These are phyloP conservation scores for Leptoclinus maculatus DNA, from an alignment of 2,797 vertebrate species.

Conservation along the genomic window DNA sequence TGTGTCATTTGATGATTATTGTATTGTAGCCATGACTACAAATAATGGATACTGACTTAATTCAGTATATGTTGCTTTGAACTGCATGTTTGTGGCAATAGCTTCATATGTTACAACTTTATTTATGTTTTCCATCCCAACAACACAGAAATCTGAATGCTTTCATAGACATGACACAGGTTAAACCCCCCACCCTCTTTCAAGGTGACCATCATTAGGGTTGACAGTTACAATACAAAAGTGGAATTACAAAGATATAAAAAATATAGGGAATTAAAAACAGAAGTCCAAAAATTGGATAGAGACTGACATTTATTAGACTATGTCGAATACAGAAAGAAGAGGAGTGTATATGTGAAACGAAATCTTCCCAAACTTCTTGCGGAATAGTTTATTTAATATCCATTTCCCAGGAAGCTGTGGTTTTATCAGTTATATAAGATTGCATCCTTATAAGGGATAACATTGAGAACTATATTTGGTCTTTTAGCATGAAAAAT, in stretches of 20 bases:
- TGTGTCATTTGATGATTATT: neutral
- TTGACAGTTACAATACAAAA: neutral
- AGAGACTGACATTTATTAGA: neutral
- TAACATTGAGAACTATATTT: too few relatives aligned
- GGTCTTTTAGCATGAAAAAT: too few relatives aligned
- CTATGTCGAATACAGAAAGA: neutral
- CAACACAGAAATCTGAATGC: neutral
- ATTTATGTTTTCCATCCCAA: neutral
- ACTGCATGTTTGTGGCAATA: neutral
- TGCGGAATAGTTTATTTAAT: too few relatives aligned
- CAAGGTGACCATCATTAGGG: neutral
- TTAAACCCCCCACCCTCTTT: neutral
- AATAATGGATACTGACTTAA: neutral
- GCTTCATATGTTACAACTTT: neutral
- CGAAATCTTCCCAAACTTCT: too few relatives aligned
- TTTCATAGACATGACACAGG: neutral
- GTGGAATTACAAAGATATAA: neutral
- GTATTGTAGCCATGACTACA: neutral
- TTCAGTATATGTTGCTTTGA: neutral
- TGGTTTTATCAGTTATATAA: too few relatives aligned
- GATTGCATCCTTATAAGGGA: too few relatives aligned
- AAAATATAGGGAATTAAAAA: neutral
- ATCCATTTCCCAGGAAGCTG: too few relatives aligned
- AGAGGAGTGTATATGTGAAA: too few relatives aligned
- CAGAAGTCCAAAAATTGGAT: too few relatives aligned